Conservation (phyloP, 2,797 vertebrate genomes). For the Dallia pectoralis region DNA sequence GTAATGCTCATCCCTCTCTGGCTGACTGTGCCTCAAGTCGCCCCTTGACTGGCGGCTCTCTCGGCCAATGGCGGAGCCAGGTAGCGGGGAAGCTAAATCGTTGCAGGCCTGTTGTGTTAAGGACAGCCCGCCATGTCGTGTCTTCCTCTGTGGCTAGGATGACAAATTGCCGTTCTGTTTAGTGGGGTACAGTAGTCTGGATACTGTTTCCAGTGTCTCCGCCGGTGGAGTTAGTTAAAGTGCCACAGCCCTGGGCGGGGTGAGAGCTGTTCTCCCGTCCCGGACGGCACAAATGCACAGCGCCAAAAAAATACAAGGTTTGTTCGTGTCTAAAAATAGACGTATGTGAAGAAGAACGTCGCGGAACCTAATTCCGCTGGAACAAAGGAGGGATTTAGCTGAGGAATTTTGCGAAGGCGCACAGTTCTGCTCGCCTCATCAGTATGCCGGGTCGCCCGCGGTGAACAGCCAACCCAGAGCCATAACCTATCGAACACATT, state of each 20-base stretch:
- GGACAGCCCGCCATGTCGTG: conserved; percentile 36
- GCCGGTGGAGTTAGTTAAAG: not conserved
- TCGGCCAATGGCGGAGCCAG: conserved; percentile 64
- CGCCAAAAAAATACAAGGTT: not conserved
- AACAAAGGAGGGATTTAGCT: not conserved
- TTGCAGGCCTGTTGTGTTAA: conserved; percentile 47
- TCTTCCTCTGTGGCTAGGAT: conserved; percentile 27
- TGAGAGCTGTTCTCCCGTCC: not conserved
- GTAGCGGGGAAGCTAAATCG: conserved; percentile 60
- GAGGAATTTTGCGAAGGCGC: conserved; percentile 8
- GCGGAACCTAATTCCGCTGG: not conserved
- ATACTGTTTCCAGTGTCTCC: not conserved
- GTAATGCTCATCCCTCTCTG: conserved; percentile 2
- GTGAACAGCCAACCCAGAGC: conserved; percentile 76
- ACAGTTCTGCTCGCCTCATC: conserved; percentile 71
- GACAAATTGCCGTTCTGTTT: conserved; percentile 25
- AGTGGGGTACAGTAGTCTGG: conserved; percentile 10
- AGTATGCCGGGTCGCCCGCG: conserved; percentile 76
- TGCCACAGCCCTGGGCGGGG: not conserved
- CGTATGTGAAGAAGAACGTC: not conserved
- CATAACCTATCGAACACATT: conserved; percentile 83
- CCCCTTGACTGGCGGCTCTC: conserved; percentile 64
- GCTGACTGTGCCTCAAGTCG: conserved; percentile 55
- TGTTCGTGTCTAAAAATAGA: not conserved
- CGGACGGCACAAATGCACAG: not conserved